Conservation (phyloP, 2,113 vertebrate species). For the Tetrao urogallus region DNA sequence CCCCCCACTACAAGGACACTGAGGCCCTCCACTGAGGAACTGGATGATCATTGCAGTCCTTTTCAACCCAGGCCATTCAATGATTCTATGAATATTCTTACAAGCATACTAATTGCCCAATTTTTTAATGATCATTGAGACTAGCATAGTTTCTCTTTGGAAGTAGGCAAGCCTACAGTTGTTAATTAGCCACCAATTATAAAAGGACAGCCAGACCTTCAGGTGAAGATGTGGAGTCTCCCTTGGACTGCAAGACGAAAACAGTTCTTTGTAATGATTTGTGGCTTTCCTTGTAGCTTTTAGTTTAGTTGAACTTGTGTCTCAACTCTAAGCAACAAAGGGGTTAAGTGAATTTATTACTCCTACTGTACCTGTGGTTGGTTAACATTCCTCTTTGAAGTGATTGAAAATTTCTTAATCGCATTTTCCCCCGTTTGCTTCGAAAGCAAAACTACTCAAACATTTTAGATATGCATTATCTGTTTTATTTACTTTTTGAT, state of each 20-base stretch:
- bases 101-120: background rate
- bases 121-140: background rate
- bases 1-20: no score
- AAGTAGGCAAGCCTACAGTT: background rate
- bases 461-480: background rate
- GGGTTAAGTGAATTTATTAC: background rate
- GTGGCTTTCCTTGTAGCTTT: background rate
- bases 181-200: background rate
- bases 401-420: background rate
- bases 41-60: no score
- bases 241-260: background rate
- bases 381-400: background rate
- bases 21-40: no score
- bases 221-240: background rate
- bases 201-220: background rate
- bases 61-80: no score
- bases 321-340: background rate
- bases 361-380: background rate
- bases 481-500: background rate
- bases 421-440: background rate
- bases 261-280: background rate
- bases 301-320: background rate
- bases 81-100: background rate
- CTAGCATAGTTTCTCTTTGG: background rate
- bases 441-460: background rate